phyloP scores from a whole-genome alignment of 2,888 invertebrate species.

The Hirudinaria manillensis region DNA sequence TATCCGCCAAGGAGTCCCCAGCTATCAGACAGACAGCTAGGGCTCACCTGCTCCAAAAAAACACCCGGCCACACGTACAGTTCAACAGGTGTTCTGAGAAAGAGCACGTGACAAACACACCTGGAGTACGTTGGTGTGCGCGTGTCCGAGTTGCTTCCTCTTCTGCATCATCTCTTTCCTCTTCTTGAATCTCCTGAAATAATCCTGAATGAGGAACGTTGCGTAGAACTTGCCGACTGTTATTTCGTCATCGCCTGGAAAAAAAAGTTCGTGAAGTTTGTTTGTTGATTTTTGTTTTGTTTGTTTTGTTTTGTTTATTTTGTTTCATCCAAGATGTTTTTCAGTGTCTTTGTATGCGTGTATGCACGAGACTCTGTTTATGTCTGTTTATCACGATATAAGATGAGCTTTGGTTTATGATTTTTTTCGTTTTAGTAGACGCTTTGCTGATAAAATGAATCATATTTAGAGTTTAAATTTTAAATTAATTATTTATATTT shows the following conservation, averaged over 20 bases:
- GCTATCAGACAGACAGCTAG: too few relatives aligned
- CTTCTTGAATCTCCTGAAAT: conserved; percentile 96
- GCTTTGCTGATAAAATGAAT: too few relatives aligned
- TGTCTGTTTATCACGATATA: too few relatives aligned
- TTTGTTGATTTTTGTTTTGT: neutral
- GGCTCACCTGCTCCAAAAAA: too few relatives aligned
- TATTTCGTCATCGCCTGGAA: conserved; percentile 86
- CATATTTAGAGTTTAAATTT: too few relatives aligned
- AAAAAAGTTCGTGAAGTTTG: too few relatives aligned
- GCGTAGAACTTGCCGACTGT: conserved; percentile 99
- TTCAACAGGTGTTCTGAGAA: neutral
- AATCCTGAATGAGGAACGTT: conserved; percentile 99
- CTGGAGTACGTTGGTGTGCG: conserved; percentile 77
- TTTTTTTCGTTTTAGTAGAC: too few relatives aligned
- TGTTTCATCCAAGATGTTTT: neutral
- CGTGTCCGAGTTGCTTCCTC: conserved; percentile 49
- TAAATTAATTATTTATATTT: too few relatives aligned
- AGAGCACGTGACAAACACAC: conserved; percentile 46
- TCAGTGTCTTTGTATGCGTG: neutral
- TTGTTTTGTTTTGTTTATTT: neutral
- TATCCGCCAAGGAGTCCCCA: too few relatives aligned
- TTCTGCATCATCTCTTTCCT: conserved; percentile 60
- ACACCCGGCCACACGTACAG: conserved; percentile 15
- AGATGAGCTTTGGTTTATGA: too few relatives aligned
- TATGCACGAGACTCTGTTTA: neutral